phyloP scores from a whole-genome alignment of 2,113 vertebrate species.

The Turnix velox region DNA sequence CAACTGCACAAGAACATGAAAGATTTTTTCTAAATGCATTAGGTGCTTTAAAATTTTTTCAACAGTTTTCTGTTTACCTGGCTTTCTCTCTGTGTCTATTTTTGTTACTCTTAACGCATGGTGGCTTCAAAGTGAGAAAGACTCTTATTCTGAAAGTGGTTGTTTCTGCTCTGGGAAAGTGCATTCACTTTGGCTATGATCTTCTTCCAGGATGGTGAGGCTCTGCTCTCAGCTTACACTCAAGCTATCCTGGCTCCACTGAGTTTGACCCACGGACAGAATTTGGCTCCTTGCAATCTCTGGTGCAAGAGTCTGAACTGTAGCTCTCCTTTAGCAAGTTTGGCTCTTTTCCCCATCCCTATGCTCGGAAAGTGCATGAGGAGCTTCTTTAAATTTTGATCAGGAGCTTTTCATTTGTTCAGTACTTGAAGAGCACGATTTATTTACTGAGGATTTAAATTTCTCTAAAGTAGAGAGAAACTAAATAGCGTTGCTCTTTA shows the following conservation, averaged over 20 bases:
- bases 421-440: slow-evolving; percentile 41
- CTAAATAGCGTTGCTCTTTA: slow-evolving; percentile 55
- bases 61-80: background rate
- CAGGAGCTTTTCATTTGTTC: slow-evolving; percentile 46
- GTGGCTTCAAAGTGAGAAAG: background rate
- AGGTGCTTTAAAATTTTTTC: background rate
- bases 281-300: background rate
- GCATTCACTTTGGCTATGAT: background rate
- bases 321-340: background rate
- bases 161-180: background rate
- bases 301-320: background rate
- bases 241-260: background rate
- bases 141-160: slow-evolving; percentile 6
- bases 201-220: background rate
- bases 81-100: background rate
- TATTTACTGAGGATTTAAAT: slow-evolving; percentile 63
- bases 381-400: slow-evolving; percentile 28
- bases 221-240: background rate
- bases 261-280: background rate
- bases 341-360: background rate
- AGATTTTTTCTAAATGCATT: background rate
- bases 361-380: background rate
- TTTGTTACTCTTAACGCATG: background rate
- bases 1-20: background rate
- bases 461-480: slow-evolving; percentile 58